Evolutionary conservation across 1,140 invertebrate genomes (phyloP).

Genomic region (Nymphalis io): DNA sequence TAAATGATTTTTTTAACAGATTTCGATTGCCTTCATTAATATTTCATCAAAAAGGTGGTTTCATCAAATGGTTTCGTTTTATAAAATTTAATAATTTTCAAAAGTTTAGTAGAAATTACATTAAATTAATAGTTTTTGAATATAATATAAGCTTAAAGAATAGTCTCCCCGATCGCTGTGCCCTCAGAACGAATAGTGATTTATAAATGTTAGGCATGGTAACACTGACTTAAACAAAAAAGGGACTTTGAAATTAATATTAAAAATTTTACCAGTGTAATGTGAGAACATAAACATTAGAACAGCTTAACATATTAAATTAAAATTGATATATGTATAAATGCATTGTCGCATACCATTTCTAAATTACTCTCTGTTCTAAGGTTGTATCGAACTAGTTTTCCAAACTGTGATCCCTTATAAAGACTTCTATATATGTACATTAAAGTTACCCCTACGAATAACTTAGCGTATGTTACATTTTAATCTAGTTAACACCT

Average conservation of each 20-base stretch:
- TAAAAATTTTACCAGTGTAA: too few relatives aligned
- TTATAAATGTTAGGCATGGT: neutral
- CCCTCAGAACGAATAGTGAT: slow-evolving; percentile 15
- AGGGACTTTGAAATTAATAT: too few relatives aligned
- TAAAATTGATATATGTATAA: neutral
- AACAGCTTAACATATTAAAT: neutral
- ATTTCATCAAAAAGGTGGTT: too few relatives aligned
- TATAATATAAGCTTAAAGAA: slow-evolving; percentile 29
- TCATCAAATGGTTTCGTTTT: neutral
- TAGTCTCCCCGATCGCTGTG: slow-evolving; percentile 29
- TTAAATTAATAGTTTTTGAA: slow-evolving; percentile 16
- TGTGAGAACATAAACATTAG: neutral
- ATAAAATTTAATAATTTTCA: neutral
- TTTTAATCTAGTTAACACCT: slow-evolving; percentile 41
- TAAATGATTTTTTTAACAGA: too few relatives aligned
- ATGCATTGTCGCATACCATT: neutral
- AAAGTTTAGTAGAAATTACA: neutral
- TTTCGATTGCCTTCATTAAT: too few relatives aligned
- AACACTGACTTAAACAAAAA: too few relatives aligned
- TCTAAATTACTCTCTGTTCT: slow-evolving; percentile 19
- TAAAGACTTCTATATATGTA: slow-evolving; percentile 79
- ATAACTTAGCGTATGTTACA: slow-evolving; percentile 39
- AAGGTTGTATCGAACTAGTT: slow-evolving; percentile 66
- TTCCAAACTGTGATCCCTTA: slow-evolving; percentile 79
- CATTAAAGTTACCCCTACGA: slow-evolving; percentile 53